Percentiles rank a stretch among this genome's conserved stretches.
phyloP scores from a whole-genome alignment of 2,113 vertebrate genomes.

The Equus przewalskii region DNA sequence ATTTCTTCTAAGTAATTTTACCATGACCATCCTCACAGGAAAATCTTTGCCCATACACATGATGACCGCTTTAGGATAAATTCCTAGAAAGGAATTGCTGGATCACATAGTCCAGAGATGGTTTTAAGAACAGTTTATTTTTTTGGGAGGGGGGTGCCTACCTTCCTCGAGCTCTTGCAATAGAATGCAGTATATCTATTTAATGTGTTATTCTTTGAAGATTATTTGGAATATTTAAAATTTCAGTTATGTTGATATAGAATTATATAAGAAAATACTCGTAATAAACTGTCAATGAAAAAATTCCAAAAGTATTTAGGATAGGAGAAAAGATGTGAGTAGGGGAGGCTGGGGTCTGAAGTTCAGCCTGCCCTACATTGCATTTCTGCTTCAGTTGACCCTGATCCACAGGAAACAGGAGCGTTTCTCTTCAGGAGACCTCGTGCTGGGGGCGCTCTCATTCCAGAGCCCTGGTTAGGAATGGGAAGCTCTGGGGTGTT shows the following conservation, averaged over 20 bases:
- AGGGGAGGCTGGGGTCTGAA: not conserved
- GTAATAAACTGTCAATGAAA: not conserved
- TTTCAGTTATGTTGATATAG: not conserved
- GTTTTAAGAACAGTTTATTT: not conserved
- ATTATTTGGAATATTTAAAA: not conserved
- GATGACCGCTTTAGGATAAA: not conserved
- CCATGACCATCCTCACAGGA: not conserved
- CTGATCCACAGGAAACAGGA: not conserved
- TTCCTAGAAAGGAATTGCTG: constrained; percentile 6
- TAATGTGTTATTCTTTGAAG: not conserved
- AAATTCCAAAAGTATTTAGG: not conserved
- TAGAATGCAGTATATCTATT: not conserved
- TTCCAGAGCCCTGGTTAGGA: not conserved
- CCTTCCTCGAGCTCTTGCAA: not conserved
- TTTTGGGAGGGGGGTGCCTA: not conserved
- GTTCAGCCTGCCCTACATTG: not conserved
- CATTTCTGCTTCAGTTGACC: not conserved
- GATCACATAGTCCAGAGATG: not conserved
- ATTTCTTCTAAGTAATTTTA: constrained; percentile 35
- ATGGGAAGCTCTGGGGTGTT: not conserved
- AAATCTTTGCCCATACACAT: not conserved
- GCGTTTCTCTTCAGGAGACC: not conserved
- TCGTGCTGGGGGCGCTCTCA: not conserved
- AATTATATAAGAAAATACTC: not conserved
- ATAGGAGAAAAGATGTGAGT: not conserved